phyloP scores from a whole-genome alignment of 2,888 invertebrate genomes.

The Oligia strigilis region DNA sequence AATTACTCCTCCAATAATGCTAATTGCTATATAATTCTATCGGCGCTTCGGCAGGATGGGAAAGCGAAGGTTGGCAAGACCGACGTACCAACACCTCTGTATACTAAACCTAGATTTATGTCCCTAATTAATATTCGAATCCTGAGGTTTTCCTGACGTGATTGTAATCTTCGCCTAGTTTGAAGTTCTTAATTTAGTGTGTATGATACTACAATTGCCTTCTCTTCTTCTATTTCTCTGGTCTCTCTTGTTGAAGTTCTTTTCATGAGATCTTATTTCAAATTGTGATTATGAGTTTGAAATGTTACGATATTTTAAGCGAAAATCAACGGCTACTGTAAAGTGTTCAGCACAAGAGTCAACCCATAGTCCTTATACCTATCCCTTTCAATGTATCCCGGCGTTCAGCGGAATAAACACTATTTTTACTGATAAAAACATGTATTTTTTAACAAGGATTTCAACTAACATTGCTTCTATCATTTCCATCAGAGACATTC shows the following conservation, averaged over 20 bases:
- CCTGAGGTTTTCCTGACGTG: neutral
- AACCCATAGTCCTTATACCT: neutral
- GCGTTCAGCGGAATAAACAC: neutral
- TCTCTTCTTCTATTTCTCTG: neutral
- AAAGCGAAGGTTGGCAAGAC: conserved; percentile 67
- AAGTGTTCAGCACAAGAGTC: neutral
- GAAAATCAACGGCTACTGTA: neutral
- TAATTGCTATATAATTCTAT: conserved; percentile 64
- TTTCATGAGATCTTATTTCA: too few species aligned
- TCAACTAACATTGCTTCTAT: conserved; percentile 1
- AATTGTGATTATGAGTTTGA: too few species aligned
- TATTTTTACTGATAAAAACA: neutral
- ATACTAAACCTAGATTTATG: conserved; percentile 20
- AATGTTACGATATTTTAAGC: neutral
- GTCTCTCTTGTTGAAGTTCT: too few species aligned
- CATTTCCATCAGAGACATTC: conserved; percentile 12
- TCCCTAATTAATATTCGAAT: conserved; percentile 26
- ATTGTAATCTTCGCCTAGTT: neutral
- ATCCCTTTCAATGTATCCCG: neutral
- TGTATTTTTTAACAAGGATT: conserved; percentile 4
- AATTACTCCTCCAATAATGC: conserved; percentile 41
- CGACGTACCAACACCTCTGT: conserved; percentile 4
- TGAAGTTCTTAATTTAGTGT: neutral
- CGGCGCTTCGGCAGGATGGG: conserved; percentile 63
- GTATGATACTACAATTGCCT: neutral